Evolutionary conservation across 2,888 invertebrate genomes (phyloP).

Genomic region (Cyclophora punctaria): DNA sequence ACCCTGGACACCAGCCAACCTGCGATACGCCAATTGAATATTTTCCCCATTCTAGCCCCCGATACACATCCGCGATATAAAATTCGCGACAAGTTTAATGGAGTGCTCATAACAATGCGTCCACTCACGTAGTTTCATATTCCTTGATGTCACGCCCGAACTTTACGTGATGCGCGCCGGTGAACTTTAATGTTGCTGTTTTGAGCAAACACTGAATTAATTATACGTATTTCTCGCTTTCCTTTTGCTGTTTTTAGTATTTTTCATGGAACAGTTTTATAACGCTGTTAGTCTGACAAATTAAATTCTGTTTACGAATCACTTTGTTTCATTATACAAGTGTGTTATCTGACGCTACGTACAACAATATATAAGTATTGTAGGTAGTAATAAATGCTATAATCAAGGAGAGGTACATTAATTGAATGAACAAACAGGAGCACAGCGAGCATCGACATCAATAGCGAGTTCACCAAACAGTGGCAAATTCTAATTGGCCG

Average conservation of each 20-base stretch:
- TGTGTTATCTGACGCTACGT: too few relatives aligned
- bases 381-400: too few relatives aligned
- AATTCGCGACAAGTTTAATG: conserved; percentile 54
- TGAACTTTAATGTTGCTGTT: too few relatives aligned
- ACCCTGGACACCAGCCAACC: conserved; percentile 57
- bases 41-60: conserved; percentile 47
- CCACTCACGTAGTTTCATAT: conserved; percentile 22
- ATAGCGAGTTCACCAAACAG: conserved; percentile 16
- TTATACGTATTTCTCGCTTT: too few relatives aligned
- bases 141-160: conserved; percentile 8
- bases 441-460: conserved; percentile 7
- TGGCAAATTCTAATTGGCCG: conserved; percentile 39
- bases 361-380: too few relatives aligned
- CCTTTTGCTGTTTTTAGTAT: too few relatives aligned
- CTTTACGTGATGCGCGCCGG: too few relatives aligned
- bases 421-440: conserved; percentile 13
- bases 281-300: too few relatives aligned
- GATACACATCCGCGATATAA: conserved; percentile 50
- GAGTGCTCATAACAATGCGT: conserved; percentile 39
- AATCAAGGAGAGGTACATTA: not conserved
- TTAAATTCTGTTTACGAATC: too few relatives aligned
- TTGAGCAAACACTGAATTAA: too few relatives aligned
- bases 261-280: too few relatives aligned
- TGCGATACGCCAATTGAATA: conserved; percentile 69
- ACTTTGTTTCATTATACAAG: too few relatives aligned